Percentiles rank a stretch among this genome's conserved stretches.
phyloP scores from a whole-genome alignment of 64 coral and sea anemone genomes.

The Actinia equina region DNA sequence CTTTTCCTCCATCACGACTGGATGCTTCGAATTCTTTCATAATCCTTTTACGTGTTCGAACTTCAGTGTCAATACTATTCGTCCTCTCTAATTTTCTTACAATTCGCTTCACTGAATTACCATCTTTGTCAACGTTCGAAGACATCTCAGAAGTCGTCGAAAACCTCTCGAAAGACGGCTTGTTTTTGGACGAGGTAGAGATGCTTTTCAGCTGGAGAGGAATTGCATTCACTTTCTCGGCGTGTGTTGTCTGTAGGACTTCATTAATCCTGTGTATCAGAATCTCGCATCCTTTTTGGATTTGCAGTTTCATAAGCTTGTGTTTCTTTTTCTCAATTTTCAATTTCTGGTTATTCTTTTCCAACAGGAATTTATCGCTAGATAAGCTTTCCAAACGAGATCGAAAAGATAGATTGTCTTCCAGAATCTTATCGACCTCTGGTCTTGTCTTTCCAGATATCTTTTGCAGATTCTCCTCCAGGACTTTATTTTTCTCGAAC shows the following conservation, averaged over 20 bases:
- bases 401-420: background rate
- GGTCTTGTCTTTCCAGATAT: background rate
- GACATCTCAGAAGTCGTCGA: background rate
- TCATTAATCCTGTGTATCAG: background rate
- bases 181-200: background rate
- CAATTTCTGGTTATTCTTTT: background rate
- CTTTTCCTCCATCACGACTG: background rate
- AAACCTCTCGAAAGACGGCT: background rate
- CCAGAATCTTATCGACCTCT: background rate
- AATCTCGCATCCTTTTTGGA: background rate
- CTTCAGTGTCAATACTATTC: background rate
- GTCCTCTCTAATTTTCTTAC: background rate
- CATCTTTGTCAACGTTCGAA: background rate
- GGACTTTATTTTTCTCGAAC: constrained; percentile 8
- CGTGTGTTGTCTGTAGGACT: background rate
- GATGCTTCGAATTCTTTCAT: background rate
- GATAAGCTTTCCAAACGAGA: background rate
- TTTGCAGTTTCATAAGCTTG: background rate
- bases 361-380: background rate
- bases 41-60: background rate
- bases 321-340: constrained; percentile 7
- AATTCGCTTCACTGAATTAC: background rate
- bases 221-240: background rate
- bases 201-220: background rate
- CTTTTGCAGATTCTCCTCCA: background rate